phyloP scores from a whole-genome alignment of 2,113 vertebrate genomes.

The Notarius lentiginosus region DNA sequence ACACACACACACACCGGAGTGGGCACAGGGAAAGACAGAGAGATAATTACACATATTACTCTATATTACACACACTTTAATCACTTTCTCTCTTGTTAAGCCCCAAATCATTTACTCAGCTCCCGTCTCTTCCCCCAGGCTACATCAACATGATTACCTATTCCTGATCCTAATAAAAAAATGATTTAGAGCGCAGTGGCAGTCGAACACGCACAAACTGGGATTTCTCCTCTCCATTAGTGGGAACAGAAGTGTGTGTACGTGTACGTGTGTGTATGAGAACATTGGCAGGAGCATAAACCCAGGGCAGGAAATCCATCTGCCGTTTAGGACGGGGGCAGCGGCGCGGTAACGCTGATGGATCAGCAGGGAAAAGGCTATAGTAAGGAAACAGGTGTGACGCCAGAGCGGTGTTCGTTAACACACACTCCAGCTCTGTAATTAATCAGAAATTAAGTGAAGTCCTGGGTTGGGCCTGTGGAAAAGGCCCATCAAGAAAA shows the following conservation, averaged over 20 bases:
- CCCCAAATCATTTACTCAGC: constrained; percentile 48
- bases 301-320: constrained; percentile 42
- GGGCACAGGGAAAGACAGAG: constrained; percentile 51
- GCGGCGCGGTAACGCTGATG: constrained; percentile 32
- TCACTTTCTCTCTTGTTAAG: constrained; percentile 49
- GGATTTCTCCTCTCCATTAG: constrained; percentile 39
- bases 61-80: constrained; percentile 45
- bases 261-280: neutral
- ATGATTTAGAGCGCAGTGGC: constrained; percentile 41
- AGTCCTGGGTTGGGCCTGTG: neutral
- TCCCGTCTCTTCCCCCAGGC: constrained; percentile 34
- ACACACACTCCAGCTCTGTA: neutral
- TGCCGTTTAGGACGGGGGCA: constrained; percentile 35
- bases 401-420: neutral
- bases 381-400: constrained; percentile 34
- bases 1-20: constrained; percentile 30
- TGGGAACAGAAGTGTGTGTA: constrained; percentile 7
- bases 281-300: constrained; percentile 43
- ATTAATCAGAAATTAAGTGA: constrained; percentile 10
- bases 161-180: constrained; percentile 50
- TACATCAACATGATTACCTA: constrained; percentile 56
- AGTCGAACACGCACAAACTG: constrained; percentile 37
- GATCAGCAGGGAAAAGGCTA: constrained; percentile 39
- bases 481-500: neutral
- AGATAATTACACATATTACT: constrained; percentile 65